These are phyloP conservation scores for Mionectes macconnelli DNA, from an alignment of 2,113 vertebrate species.

Conservation along the genomic window DNA sequence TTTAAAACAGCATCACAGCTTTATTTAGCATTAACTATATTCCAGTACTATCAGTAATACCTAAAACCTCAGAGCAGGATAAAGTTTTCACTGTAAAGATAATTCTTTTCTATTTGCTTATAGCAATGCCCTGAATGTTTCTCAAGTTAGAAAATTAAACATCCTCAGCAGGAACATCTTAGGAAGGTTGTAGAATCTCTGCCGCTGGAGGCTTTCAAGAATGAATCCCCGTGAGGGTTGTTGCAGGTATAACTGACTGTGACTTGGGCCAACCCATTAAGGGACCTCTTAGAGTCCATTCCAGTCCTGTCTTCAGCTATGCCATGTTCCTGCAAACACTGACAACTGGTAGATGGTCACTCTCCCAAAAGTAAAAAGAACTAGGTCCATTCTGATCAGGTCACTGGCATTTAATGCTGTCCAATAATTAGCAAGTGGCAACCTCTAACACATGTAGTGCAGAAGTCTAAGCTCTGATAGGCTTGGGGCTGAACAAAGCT, in stretches of 20 bases:
- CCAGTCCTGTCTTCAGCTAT: not conserved
- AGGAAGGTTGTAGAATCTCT: not conserved
- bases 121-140: not conserved
- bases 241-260: not conserved
- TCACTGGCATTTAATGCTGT: not conserved
- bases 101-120: not conserved
- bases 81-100: not conserved
- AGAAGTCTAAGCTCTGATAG: not conserved
- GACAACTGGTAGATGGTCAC: not conserved
- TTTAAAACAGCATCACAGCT: not conserved
- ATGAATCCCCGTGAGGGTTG: fast-evolving
- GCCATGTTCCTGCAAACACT: not conserved
- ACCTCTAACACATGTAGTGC: not conserved
- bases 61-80: not conserved
- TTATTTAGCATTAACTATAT: not conserved
- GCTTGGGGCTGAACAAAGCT: not conserved
- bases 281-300: not conserved
- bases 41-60: not conserved
- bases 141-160: not conserved
- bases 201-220: not conserved
- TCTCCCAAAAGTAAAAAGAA: not conserved
- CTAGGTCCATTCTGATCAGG: not conserved
- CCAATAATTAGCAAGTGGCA: not conserved
- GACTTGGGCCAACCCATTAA: not conserved
- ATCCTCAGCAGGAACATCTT: not conserved